These are phyloP conservation scores for Diprion similis DNA, from an alignment of 1,140 invertebrate species.

Conservation along the genomic window DNA sequence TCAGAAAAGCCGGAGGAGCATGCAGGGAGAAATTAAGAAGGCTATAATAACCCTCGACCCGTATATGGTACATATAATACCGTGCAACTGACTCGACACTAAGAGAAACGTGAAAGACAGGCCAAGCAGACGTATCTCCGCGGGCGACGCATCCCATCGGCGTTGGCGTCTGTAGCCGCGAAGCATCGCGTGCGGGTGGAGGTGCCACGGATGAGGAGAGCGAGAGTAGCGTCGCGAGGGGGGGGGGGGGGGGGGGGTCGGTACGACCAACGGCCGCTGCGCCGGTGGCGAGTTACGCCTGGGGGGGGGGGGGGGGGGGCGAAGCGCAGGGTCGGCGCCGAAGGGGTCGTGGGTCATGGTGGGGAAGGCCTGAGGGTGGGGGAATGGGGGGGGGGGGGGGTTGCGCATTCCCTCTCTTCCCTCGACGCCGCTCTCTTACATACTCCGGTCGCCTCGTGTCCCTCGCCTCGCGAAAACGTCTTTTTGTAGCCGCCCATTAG, in stretches of 20 bases:
- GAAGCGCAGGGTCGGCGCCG: conserved; percentile 17
- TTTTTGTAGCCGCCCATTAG: conserved; percentile 61
- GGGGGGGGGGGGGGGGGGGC: conserved; percentile 2
- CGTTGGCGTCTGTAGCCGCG: not conserved
- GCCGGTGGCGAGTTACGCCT: conserved; percentile 6
- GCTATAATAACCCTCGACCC: no score
- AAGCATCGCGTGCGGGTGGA: not conserved
- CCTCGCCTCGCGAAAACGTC: conserved; percentile 26
- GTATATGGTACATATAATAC: no score
- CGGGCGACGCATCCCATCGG: conserved; percentile 1
- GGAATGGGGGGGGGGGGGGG: conserved; percentile 20
- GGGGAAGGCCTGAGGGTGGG: conserved; percentile 9
- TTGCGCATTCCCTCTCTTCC: conserved; percentile 19
- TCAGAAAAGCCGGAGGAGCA: no score
- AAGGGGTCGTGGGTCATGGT: conserved; percentile 15
- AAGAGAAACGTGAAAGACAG: no score
- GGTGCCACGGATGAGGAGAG: no score
- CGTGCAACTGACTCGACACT: no score
- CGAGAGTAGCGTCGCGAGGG: not conserved
- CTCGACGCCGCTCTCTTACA: conserved; percentile 28
- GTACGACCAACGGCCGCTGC: not conserved
- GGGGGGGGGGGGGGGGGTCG: conserved; percentile 4
- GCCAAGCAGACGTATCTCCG: not conserved
- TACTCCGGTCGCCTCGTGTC: conserved; percentile 24
- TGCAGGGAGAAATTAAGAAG: no score